Conservation (phyloP, 2,888 invertebrate genomes). For the Pristionchus mayeri region DNA sequence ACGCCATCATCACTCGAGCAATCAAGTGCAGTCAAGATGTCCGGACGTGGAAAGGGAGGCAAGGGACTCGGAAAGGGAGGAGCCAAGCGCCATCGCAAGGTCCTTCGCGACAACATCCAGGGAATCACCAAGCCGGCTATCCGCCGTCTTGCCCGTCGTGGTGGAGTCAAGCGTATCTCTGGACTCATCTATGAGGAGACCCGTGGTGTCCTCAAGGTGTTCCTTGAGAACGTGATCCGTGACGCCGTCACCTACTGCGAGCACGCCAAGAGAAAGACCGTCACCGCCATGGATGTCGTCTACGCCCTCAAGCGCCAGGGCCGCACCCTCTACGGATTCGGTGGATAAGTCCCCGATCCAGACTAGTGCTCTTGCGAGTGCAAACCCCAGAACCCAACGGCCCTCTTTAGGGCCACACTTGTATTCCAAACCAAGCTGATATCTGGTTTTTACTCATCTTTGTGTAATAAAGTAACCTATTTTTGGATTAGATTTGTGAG, state of each 20-base stretch:
- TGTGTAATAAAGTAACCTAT: too few species aligned
- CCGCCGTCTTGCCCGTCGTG: constrained; percentile 78
- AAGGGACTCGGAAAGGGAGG: constrained; percentile 87
- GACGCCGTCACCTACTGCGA: constrained; percentile 89
- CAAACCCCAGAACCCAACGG: constrained; percentile 64
- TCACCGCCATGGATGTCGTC: constrained; percentile 89
- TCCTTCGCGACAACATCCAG: constrained; percentile 69
- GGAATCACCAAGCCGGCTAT: constrained; percentile 75
- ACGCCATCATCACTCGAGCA: too few species aligned
- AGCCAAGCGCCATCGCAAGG: constrained; percentile 84
- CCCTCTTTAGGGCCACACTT: constrained; percentile 69
- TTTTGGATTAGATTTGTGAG: too few species aligned
- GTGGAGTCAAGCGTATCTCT: constrained; percentile 77
- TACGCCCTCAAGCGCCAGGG: constrained; percentile 89
- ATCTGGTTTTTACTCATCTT: too few species aligned
- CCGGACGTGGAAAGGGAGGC: constrained; percentile 87
- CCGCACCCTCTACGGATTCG: constrained; percentile 84
- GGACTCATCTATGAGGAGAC: constrained; percentile 71
- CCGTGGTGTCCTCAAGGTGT: constrained; percentile 63
- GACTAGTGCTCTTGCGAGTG: too few species aligned
- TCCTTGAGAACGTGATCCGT: constrained; percentile 79
- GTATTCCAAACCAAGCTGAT: too few species aligned
- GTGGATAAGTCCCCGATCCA: constrained; percentile 59
- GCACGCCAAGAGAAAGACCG: constrained; percentile 89
- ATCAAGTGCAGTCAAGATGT: too few species aligned